Conservation (phyloP, 2,113 vertebrate genomes). For the Myiagra hebetior region DNA sequence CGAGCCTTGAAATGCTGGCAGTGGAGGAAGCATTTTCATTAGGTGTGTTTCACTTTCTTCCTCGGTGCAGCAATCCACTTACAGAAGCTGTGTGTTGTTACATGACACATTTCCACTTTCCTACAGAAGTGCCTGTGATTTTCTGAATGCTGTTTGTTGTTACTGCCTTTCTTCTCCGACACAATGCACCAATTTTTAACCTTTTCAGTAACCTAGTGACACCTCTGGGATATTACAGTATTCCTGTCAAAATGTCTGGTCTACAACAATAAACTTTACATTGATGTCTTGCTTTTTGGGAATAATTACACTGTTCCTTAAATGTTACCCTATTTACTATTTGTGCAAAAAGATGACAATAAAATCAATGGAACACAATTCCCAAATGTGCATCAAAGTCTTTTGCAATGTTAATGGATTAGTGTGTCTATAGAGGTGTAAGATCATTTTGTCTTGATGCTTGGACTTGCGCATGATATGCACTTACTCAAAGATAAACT, state of each 20-base stretch:
- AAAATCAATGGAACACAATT: constrained; percentile 76
- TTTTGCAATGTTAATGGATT: constrained; percentile 71
- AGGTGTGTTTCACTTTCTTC: constrained; percentile 19
- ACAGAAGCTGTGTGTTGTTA: constrained; percentile 17
- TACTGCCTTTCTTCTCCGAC: constrained; percentile 3
- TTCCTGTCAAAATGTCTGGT: constrained; percentile 69
- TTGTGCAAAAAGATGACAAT: constrained; percentile 78
- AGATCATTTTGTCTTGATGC: constrained; percentile 1
- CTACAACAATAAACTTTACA: constrained; percentile 75
- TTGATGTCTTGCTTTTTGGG: constrained; percentile 81
- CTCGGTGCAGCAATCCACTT: background rate
- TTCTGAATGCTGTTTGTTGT: constrained; percentile 43
- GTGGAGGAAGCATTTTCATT: constrained; percentile 3
- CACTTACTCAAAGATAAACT: background rate
- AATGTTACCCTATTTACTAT: constrained; percentile 78
- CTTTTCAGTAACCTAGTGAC: constrained; percentile 65
- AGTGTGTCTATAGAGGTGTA: constrained; percentile 1
- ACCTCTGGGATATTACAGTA: constrained; percentile 54
- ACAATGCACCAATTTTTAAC: constrained; percentile 57
- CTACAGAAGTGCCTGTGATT: constrained; percentile 24
- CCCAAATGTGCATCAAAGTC: constrained; percentile 69
- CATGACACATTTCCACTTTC: constrained; percentile 43
- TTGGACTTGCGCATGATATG: background rate
- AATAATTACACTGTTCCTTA: constrained; percentile 77
- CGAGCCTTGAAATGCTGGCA: background rate